Evolutionary conservation across 2,113 vertebrate genomes (phyloP), one percentile per base, ranked within the genome.

Genomic region (Speoplatyrhinus poulsoni): DNA sequence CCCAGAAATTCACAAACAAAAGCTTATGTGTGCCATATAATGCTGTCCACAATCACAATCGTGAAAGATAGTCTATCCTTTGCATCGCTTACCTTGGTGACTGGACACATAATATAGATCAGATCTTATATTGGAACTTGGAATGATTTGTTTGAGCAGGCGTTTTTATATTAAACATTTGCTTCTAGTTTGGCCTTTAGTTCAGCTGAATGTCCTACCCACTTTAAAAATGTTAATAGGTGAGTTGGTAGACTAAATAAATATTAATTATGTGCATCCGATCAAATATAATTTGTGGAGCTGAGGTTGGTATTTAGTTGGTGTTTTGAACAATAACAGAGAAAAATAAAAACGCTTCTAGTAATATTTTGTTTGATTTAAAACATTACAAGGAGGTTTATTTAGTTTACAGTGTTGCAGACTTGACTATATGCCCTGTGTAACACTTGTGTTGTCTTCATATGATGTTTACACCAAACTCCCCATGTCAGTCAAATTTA

Each of bases 1-100:
- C 90, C 93, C 92, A 94, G 91, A 94, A 96, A 94, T 95, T 94
- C 88, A 87, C 89, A 91, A 89, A 94, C 93, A 96, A 95, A 94
- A 94, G 95, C 93, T 80, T 86, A 79, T 82, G 83, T 89, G 93
- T 83, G 88, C 91, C 87, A 93, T 96, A 95, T 96, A 94, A 96
- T 97, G 96, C 95, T 91, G 93, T 93, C 92, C 83, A 92, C 93
- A 94, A 96, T 97, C 93, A 86, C 89, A 93, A 93, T 92, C 3
- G 87, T 94, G 93, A 94, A 94, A 92, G 87, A 84, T 93, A 92
- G 91, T 88, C 75, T 93, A 95, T 93, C 94, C 90, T 19, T 74
- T 91, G 72, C 88, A 90, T 92, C 91, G 93, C 90, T 87, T 90
- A 94, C 93, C 93, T 94, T 90, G 70, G 89, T 89, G 89, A 95